A percentile compares a stretch with the other conserved stretches of the same genome.
phyloP scores from a whole-genome alignment of 2,113 vertebrate genomes.

The Apistogramma diplotaenia region DNA sequence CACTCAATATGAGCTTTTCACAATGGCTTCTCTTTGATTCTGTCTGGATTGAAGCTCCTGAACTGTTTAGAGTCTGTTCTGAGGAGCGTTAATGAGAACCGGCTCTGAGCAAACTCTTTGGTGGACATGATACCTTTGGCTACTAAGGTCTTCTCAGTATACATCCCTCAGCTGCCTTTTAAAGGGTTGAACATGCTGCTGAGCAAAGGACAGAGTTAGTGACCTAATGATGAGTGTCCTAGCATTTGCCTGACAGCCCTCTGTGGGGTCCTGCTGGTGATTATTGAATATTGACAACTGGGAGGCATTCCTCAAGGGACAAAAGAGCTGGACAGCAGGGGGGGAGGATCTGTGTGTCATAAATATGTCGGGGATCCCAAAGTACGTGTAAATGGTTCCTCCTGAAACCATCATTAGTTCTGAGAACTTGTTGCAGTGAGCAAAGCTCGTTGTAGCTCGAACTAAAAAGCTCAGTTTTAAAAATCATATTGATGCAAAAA shows the following conservation, averaged over 20 bases:
- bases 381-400: slow-evolving; percentile 41
- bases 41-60: too few species aligned
- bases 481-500: neutral
- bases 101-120: too few species aligned
- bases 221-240: slow-evolving; percentile 73
- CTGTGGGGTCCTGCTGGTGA: slow-evolving; percentile 55
- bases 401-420: slow-evolving; percentile 25
- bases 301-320: slow-evolving; percentile 37
- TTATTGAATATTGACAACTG: slow-evolving; percentile 84
- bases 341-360: slow-evolving; percentile 32
- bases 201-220: slow-evolving; percentile 33
- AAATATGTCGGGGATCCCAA: slow-evolving; percentile 55
- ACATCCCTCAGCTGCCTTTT: neutral
- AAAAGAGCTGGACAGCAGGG: slow-evolving; percentile 20
- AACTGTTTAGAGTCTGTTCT: too few species aligned
- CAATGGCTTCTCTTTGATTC: too few species aligned
- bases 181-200: neutral
- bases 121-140: neutral
- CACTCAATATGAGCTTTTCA: neutral
- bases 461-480: neutral
- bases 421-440: neutral
- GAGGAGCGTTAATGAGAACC: neutral
- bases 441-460: neutral
- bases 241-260: slow-evolving; percentile 80
- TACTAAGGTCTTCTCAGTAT: neutral